Conservation (phyloP, 2,797 vertebrate species). For the Hypotaenidia okinawae region DNA sequence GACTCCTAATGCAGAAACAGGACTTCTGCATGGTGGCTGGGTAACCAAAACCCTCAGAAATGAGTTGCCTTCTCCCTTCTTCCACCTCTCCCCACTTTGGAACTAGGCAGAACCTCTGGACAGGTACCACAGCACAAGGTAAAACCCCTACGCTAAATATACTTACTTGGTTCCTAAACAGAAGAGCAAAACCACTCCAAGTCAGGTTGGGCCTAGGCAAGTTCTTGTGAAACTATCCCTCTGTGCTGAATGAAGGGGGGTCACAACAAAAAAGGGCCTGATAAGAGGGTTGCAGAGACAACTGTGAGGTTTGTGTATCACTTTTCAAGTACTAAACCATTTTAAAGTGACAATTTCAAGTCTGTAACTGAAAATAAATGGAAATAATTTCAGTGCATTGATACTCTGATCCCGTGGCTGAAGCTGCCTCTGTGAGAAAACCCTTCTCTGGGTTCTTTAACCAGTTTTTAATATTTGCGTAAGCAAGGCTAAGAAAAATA, state of each 20-base stretch:
- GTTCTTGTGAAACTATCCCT: not conserved
- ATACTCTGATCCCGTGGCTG: not conserved
- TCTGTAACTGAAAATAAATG: not conserved
- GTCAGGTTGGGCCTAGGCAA: not conserved
- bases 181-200: not conserved
- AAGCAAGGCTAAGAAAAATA: not conserved
- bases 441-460: not conserved
- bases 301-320: not conserved
- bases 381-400: not conserved
- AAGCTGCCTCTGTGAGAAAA: not conserved
- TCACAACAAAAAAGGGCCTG: not conserved
- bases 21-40: not conserved
- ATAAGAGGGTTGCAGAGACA: not conserved
- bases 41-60: not conserved
- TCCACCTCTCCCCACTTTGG: not conserved
- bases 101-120: not conserved
- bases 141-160: accelerated
- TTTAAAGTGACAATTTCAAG: not conserved
- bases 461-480: not conserved
- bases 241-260: not conserved
- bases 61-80: not conserved
- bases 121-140: not conserved
- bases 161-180: not conserved
- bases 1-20: not conserved
- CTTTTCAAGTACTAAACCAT: not conserved